Base-by-base conservation (phyloP, 2,888 invertebrate genomes). In the Prostheceraeus crozeri region DNA sequence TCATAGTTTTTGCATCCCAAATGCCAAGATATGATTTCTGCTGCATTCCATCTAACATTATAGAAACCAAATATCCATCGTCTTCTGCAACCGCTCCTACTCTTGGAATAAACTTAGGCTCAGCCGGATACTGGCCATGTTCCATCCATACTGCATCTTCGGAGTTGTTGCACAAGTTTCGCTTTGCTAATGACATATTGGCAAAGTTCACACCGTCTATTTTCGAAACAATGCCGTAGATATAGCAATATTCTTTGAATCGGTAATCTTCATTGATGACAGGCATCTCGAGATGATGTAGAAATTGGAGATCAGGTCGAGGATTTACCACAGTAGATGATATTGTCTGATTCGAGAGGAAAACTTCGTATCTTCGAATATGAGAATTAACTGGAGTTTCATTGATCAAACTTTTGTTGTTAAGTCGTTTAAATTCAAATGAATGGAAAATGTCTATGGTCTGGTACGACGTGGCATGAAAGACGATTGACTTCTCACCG, bases 171-270 rank as follows among this genome's bases (percentile, higher is more conserved):
- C 73, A 73, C 11, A 72, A 3, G 35, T 71, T 68, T 59, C 71
- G 70, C 65, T 73, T 73, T 2, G 69, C 71, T n/a, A 73, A 48
- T 2, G 69, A 66, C 10, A 68, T 66, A 19, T 66, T 65, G 52
- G 66, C 67, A 1, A 71, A 52, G 1, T 62, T 63, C 2, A 60
- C 55, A 33, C 68, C 64, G 57, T 72, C 70, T 3, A 59, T 64
- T 63, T 70, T 72, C n/a, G 69, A 19, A 2, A 68, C 68, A 4
- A 70, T 51, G 0, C 73, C 73, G 48, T 71, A 73, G 19, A 70
- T 67, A 63, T 57, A 71, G 61, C 73, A 73, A 57, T 72, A 71
- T 4, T 57, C 60, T 8, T 62, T 59, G 19, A 63, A 64, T 8
- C 71, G 68, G 59, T 65, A 71, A 1, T 63, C 30, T 63, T 71